These are phyloP conservation scores for Meloidogyne chitwoodi DNA, from an alignment of 1,140 invertebrate species.

Conservation along the genomic window DNA sequence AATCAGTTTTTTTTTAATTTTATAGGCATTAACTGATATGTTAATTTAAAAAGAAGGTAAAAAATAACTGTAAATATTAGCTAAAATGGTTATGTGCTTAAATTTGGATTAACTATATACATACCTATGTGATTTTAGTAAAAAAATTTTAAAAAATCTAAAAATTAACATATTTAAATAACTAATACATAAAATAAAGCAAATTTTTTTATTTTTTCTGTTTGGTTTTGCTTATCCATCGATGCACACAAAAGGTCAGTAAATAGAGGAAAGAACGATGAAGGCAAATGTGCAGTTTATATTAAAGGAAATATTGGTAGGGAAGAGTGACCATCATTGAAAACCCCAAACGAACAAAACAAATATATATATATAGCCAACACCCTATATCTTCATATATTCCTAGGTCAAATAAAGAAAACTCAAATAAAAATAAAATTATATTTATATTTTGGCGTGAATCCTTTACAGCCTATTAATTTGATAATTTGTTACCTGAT, in stretches of 20 bases:
- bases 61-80: too few species aligned
- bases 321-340: not conserved
- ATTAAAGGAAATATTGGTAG: not conserved
- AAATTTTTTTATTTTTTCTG: not conserved
- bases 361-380: not conserved
- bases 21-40: too few species aligned
- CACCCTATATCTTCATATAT: not conserved
- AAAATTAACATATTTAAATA: not conserved
- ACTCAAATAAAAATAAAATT: not conserved
- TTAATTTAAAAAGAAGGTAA: too few species aligned
- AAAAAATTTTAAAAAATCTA: not conserved
- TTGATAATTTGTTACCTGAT: too few species aligned
- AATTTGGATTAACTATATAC: too few species aligned
- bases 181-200: too few species aligned
- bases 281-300: not conserved
- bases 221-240: not conserved
- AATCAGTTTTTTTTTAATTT: too few species aligned
- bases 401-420: not conserved
- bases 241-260: not conserved
- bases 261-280: not conserved
- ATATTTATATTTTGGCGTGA: not conserved
- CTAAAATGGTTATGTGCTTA: too few species aligned
- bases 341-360: not conserved
- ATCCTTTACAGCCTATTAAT: too few species aligned
- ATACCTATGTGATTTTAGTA: too few species aligned